A percentile compares a stretch with the other conserved stretches of the same genome.
These are phyloP conservation scores for Pollimyrus isidori DNA, from an alignment of 2,113 vertebrate species.

Conservation along the genomic window DNA sequence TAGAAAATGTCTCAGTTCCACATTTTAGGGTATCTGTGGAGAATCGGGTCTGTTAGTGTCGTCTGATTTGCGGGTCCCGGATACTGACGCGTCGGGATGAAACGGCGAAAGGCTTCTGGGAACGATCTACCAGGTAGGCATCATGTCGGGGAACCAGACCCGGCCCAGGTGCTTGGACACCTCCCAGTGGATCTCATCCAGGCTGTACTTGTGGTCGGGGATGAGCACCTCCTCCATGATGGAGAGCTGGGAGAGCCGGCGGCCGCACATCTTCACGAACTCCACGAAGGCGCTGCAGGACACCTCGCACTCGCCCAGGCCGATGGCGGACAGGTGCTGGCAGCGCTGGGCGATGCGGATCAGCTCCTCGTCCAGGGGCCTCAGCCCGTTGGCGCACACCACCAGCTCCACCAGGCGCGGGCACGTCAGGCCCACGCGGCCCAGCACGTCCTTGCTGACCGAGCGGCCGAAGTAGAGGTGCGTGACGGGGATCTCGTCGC, in stretches of 20 bases:
- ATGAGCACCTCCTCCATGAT: conserved; percentile 98
- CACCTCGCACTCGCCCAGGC: conserved; percentile 92
- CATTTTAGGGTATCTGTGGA: not conserved
- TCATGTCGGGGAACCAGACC: conserved; percentile 98
- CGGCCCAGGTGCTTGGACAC: conserved; percentile 94
- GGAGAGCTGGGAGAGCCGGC: conserved; percentile 85
- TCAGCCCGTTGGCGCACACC: conserved; percentile 89
- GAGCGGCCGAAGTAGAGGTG: conserved; percentile 95
- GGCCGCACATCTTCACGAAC: conserved; percentile 94
- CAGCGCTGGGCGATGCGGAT: conserved; percentile 91
- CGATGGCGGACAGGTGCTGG: conserved; percentile 85
- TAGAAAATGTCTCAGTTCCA: conserved; percentile 30
- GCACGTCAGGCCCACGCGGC: conserved; percentile 87
- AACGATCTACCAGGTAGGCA: conserved; percentile 84
- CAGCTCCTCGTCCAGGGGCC: conserved; percentile 92
- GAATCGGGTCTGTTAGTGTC: not conserved
- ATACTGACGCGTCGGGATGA: not conserved
- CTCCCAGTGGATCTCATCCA: conserved; percentile 97
- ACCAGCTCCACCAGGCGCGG: conserved; percentile 91
- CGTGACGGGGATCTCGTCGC: conserved; percentile 85
- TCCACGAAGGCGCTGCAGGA: conserved; percentile 96
- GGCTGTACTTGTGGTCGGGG: conserved; percentile 86
- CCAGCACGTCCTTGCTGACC: conserved; percentile 91
- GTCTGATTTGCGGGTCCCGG: not conserved
- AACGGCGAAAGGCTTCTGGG: not conserved